Evolutionary conservation across 2,888 invertebrate genomes (phyloP).

Genomic region (Macaria liturata): DNA sequence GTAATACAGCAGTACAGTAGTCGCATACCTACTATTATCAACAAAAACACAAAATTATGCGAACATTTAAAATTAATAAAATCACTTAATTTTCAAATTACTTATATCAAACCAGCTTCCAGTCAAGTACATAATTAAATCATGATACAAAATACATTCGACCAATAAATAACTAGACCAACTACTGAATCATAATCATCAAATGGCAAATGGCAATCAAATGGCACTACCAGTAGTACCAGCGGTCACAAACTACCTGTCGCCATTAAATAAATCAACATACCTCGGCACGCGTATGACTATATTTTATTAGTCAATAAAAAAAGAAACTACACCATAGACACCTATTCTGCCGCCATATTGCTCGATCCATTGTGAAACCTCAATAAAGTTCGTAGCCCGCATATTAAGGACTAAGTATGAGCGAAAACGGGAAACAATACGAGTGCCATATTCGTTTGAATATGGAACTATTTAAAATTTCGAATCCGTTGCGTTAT

Average conservation of each 20-base stretch:
- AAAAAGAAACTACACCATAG: slow-evolving; percentile 53
- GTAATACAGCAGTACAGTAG: too few species aligned
- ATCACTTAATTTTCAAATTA: too few species aligned
- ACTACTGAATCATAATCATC: background rate
- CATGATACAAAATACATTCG: too few species aligned
- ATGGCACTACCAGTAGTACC: background rate
- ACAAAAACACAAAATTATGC: too few species aligned
- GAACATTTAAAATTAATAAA: too few species aligned
- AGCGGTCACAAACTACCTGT: slow-evolving; percentile 11
- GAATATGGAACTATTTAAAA: slow-evolving; percentile 82
- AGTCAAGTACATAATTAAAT: too few species aligned
- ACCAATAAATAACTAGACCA: too few species aligned
- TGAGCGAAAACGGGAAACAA: slow-evolving; percentile 82
- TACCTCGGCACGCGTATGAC: slow-evolving; percentile 24
- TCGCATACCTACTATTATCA: too few species aligned
- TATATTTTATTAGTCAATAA: slow-evolving; percentile 47
- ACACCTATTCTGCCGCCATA: slow-evolving; percentile 61
- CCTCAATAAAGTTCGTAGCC: slow-evolving; percentile 75
- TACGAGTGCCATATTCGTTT: slow-evolving; percentile 77
- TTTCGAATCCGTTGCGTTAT: slow-evolving; percentile 83
- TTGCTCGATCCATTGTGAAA: slow-evolving; percentile 75
- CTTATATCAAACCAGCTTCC: too few species aligned
- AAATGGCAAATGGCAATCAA: too few species aligned
- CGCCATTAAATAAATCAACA: slow-evolving; percentile 22
- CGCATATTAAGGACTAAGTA: slow-evolving; percentile 79